Conservation (phyloP, 2,797 vertebrate genomes). For the Etheostoma perlongum region DNA sequence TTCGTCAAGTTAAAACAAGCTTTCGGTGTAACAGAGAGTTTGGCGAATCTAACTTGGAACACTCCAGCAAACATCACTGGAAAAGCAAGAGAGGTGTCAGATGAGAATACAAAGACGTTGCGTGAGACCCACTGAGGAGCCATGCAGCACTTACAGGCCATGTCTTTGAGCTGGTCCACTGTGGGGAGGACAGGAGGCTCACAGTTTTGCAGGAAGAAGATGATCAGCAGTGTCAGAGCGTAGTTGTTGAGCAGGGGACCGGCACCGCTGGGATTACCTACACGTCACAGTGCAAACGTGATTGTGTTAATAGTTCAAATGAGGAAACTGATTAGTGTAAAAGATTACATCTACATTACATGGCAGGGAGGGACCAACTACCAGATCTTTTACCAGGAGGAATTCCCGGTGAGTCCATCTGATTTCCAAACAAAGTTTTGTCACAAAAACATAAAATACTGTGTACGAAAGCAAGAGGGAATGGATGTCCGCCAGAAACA, state of each 20-base stretch:
- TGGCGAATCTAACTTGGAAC: neutral
- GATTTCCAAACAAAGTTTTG: no score
- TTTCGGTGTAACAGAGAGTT: neutral
- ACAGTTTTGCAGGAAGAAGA: slow-evolving; percentile 93
- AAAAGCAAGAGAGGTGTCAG: no score
- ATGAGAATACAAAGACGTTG: neutral
- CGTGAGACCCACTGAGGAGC: neutral
- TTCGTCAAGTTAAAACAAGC: neutral
- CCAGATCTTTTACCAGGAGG: no score
- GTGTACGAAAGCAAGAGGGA: no score
- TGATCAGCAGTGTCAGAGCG: slow-evolving; percentile 90
- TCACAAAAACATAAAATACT: no score
- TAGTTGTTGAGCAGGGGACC: slow-evolving; percentile 95
- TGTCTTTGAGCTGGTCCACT: slow-evolving; percentile 82
- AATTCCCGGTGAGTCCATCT: no score
- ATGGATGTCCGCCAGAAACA: no score
- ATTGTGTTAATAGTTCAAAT: neutral
- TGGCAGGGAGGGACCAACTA: no score
- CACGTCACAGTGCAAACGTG: neutral
- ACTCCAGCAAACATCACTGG: no score
- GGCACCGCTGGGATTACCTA: slow-evolving; percentile 89
- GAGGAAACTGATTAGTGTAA: neutral
- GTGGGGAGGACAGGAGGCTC: slow-evolving; percentile 88
- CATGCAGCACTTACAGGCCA: slow-evolving; percentile 86
- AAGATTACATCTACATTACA: no score